Evolutionary conservation across 1,140 invertebrate genomes (phyloP).

Genomic region (Spodoptera litura): DNA sequence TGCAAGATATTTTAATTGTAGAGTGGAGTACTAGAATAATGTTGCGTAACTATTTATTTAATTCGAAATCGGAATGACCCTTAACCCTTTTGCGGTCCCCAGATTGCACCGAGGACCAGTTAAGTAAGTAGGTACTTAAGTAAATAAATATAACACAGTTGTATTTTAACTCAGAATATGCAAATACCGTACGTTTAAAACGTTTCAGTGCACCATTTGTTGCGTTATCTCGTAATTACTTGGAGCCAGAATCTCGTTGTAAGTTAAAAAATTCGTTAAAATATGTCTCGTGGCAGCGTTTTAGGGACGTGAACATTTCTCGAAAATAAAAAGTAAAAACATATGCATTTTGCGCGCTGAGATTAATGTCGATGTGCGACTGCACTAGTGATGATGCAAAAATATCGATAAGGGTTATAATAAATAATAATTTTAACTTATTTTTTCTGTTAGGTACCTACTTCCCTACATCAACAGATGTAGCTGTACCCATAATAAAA

Average conservation of each 20-base stretch:
- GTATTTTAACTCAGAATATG: conserved; percentile 19
- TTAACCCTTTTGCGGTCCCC: too few relatives aligned
- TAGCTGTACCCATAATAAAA: too few relatives aligned
- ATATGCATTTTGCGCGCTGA: conserved; percentile 36
- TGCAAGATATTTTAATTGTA: too few relatives aligned
- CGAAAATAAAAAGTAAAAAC: conserved; percentile 33
- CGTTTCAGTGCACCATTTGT: conserved; percentile 15
- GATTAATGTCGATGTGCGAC: conserved; percentile 37
- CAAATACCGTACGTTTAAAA: conserved; percentile 38
- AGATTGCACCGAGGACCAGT: too few relatives aligned
- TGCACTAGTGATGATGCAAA: background rate
- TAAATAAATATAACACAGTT: conserved; percentile 15
- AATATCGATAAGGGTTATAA: conserved; percentile 3
- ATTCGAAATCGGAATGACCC: too few relatives aligned
- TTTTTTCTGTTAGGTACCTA: too few relatives aligned
- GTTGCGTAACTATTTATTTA: background rate
- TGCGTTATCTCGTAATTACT: conserved; percentile 33
- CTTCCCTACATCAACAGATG: too few relatives aligned
- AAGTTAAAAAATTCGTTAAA: conserved; percentile 37
- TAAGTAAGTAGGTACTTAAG: background rate
- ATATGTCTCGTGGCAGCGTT: conserved; percentile 32
- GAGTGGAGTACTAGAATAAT: too few relatives aligned
- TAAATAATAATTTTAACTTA: too few relatives aligned
- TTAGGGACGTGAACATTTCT: conserved; percentile 24
- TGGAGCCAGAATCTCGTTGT: background rate